Evolutionary conservation across 2,113 vertebrate species (phyloP).

Genomic region (Sorex fumeus): DNA sequence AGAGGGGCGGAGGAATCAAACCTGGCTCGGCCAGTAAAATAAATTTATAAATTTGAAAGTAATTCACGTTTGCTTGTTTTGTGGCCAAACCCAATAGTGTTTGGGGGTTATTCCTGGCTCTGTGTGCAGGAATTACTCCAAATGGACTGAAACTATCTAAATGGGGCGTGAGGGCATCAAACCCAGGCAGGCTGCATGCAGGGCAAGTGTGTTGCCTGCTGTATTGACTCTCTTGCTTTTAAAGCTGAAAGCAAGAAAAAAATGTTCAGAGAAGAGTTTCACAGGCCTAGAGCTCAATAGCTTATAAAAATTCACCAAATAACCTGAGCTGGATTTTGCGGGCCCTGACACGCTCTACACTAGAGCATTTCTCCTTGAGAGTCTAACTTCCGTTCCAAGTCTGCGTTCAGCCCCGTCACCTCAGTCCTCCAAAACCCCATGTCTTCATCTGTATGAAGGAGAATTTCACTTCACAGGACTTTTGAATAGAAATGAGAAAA

Average conservation of each 20-base stretch:
- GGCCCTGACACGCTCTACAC: too few species aligned
- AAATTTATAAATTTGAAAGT: not conserved
- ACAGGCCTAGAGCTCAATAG: not conserved
- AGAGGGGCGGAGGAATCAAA: too few species aligned
- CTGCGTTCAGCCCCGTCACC: not conserved
- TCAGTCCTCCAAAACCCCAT: not conserved
- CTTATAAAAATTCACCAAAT: not conserved
- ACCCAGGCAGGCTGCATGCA: not conserved
- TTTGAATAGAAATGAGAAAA: not conserved
- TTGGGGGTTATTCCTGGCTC: too few species aligned
- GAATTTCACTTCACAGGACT: not conserved
- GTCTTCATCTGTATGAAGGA: not conserved
- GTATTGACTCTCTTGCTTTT: not conserved
- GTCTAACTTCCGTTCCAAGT: not conserved
- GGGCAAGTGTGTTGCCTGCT: too few species aligned
- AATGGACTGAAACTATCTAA: too few species aligned
- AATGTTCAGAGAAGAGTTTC: not conserved
- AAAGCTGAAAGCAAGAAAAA: not conserved
- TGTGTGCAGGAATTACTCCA: too few species aligned
- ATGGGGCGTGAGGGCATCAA: too few species aligned
- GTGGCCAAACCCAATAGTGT: too few species aligned
- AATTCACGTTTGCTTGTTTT: too few species aligned
- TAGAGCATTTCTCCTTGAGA: too few species aligned
- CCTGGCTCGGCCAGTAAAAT: too few species aligned
- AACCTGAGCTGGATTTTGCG: not conserved